phyloP scores from a whole-genome alignment of 2,888 invertebrate genomes.

The Amorpha juglandis region DNA sequence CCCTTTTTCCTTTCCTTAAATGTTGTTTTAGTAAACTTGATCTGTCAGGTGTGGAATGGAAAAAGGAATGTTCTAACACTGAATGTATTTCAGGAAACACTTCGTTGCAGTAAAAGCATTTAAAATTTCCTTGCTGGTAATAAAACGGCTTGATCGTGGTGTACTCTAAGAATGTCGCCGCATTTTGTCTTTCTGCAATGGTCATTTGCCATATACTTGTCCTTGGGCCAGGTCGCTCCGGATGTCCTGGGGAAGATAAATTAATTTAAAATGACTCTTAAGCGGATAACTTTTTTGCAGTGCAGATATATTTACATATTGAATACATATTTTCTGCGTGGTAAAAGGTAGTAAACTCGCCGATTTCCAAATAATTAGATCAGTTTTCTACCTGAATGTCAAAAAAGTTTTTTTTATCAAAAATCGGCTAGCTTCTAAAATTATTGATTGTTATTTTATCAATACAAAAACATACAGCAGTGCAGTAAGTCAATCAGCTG shows the following conservation, averaged over 20 bases:
- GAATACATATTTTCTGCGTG: neutral
- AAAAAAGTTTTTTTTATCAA: too few species aligned
- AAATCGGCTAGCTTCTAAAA: too few species aligned
- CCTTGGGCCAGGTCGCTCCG: slow-evolving; percentile 50
- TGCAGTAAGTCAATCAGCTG: too few species aligned
- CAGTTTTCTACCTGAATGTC: too few species aligned
- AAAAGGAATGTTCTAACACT: slow-evolving; percentile 61
- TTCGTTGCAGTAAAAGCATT: slow-evolving; percentile 76
- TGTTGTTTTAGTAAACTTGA: slow-evolving; percentile 63
- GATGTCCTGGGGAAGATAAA: slow-evolving; percentile 49
- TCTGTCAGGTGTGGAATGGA: slow-evolving; percentile 63
- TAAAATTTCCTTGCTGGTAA: slow-evolving; percentile 77
- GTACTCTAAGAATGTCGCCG: slow-evolving; percentile 70
- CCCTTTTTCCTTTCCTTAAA: slow-evolving; percentile 72
- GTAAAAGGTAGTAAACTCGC: too few species aligned
- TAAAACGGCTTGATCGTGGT: slow-evolving; percentile 74
- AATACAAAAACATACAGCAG: too few species aligned
- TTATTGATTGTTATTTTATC: too few species aligned
- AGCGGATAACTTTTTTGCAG: neutral
- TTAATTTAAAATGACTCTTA: slow-evolving; percentile 25
- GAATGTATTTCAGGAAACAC: slow-evolving; percentile 71
- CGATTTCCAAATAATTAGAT: too few species aligned
- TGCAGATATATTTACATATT: neutral
- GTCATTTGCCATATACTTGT: slow-evolving; percentile 81
- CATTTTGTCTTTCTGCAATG: slow-evolving; percentile 73